Conservation (phyloP, 1,140 invertebrate genomes). For the Neotoxoptera formosana region DNA sequence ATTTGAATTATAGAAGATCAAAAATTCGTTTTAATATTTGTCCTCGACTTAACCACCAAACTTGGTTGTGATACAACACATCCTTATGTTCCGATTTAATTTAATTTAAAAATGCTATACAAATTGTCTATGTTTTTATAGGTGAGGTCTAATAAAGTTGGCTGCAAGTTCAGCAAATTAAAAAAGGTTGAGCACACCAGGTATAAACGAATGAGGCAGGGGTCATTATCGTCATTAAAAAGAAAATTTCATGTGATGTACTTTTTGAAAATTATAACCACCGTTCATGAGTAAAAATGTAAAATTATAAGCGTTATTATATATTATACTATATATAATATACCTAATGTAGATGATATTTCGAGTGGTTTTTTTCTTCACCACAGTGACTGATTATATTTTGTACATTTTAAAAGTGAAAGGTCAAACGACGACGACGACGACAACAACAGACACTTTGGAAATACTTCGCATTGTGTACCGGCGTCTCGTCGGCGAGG, state of each 20-base stretch:
- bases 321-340: not conserved
- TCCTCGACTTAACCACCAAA: too few relatives aligned
- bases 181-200: too few relatives aligned
- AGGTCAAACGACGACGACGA: not conserved
- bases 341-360: not conserved
- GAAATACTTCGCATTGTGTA: not conserved
- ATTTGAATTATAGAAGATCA: too few relatives aligned
- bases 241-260: not conserved
- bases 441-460: not conserved
- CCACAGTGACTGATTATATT: not conserved
- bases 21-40: too few relatives aligned
- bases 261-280: not conserved
- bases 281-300: not conserved
- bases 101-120: too few relatives aligned
- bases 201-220: not conserved
- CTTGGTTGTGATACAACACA: too few relatives aligned
- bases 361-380: not conserved
- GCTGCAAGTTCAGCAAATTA: too few relatives aligned
- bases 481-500: not conserved
- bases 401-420: not conserved
- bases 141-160: too few relatives aligned
- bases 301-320: not conserved
- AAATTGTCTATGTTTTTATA: too few relatives aligned
- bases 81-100: too few relatives aligned
- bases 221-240: not conserved